These are phyloP conservation scores for Heliocidaris erythrogramma DNA, from an alignment of 35 echinoderm and acorn worm genomes.

Conservation along the genomic window DNA sequence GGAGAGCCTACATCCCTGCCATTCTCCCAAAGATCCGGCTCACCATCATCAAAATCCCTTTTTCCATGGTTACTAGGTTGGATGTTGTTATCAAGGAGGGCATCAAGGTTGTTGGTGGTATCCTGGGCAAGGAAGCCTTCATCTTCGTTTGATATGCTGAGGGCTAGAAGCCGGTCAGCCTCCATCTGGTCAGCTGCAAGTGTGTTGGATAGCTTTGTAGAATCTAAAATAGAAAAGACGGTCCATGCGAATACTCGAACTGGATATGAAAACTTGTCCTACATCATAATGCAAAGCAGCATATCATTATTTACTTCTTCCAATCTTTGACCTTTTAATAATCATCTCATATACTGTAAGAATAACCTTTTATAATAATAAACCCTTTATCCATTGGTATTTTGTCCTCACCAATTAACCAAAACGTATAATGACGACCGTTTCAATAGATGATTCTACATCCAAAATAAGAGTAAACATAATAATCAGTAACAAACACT, in stretches of 20 bases:
- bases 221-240: not conserved
- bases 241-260: no score
- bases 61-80: not conserved
- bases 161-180: constrained; percentile 55
- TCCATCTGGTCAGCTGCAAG: constrained; percentile 51
- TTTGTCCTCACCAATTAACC: no score
- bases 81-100: not conserved
- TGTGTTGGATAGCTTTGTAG: constrained; percentile 31
- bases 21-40: not conserved
- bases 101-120: not conserved
- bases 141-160: constrained; percentile 62
- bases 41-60: not conserved
- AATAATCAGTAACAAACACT: no score
- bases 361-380: no score
- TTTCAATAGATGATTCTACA: not conserved
- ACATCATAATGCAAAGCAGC: no score
- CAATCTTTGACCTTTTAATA: no score
- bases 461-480: not conserved
- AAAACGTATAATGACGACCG: not conserved
- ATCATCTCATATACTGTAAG: no score
- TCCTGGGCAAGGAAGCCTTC: not conserved
- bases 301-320: no score
- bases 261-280: no score
- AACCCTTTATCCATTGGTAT: no score
- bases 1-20: no score